These are phyloP conservation scores for Catharus bicknelli DNA, from an alignment of 2,113 vertebrate genomes.

Conservation along the genomic window DNA sequence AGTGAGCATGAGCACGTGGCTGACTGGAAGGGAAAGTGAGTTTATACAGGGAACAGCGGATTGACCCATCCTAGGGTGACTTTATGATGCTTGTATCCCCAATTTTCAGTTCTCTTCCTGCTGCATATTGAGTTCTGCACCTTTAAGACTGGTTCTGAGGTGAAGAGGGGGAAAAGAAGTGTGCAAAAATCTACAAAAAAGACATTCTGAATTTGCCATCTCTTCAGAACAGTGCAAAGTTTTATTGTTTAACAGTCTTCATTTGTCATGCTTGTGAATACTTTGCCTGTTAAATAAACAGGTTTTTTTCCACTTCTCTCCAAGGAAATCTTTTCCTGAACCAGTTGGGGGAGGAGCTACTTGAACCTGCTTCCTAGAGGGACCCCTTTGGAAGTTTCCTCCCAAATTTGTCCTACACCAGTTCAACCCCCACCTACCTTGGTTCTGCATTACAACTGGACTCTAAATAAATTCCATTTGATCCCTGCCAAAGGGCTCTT, in stretches of 20 bases:
- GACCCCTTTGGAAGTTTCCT: not conserved
- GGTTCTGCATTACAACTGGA: not conserved
- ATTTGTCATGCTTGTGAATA: not conserved
- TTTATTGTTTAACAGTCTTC: not conserved
- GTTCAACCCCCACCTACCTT: not conserved
- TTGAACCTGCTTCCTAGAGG: not conserved
- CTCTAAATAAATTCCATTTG: not conserved
- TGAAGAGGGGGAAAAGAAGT: no score
- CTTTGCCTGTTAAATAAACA: not conserved
- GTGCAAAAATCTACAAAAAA: not conserved
- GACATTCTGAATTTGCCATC: not conserved
- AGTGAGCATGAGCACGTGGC: not conserved
- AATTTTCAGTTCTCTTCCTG: accelerated
- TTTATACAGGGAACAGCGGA: not conserved
- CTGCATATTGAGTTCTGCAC: not conserved
- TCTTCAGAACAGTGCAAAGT: not conserved
- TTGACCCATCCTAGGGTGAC: not conserved
- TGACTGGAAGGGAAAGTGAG: not conserved
- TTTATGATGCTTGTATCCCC: not conserved
- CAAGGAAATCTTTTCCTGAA: not conserved
- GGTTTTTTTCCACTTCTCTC: not conserved
- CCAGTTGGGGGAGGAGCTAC: accelerated
- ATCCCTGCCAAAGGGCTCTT: not conserved
- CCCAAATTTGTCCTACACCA: not conserved
- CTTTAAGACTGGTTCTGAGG: not conserved